Percentiles rank a stretch among this genome's conserved stretches.
These are phyloP conservation scores for Deilephila elpenor DNA, from an alignment of 2,888 invertebrate genomes.

Conservation along the genomic window DNA sequence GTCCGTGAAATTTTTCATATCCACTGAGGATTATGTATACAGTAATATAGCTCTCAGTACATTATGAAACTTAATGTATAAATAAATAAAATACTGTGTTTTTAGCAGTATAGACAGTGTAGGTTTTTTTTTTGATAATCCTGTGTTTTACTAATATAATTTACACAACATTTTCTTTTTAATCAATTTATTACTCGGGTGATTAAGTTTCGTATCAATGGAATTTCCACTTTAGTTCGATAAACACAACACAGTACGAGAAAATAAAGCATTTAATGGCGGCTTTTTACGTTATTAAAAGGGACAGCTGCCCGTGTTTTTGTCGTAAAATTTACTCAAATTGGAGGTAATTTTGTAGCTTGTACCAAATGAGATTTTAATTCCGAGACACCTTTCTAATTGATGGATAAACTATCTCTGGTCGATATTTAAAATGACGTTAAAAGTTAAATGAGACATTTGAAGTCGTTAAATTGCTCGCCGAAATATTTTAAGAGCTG, in stretches of 20 bases:
- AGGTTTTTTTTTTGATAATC: no score
- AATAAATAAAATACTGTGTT: not conserved
- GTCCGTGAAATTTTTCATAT: conserved; percentile 46
- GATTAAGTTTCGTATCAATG: not conserved
- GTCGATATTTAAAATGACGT: conserved; percentile 29
- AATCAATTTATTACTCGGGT: not conserved
- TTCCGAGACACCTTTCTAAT: conserved; percentile 51
- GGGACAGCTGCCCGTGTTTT: conserved; percentile 54
- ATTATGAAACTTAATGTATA: conserved; percentile 12
- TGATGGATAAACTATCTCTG: conserved; percentile 39
- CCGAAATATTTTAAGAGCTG: not conserved
- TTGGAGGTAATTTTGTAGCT: conserved; percentile 49
- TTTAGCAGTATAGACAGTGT: not conserved
- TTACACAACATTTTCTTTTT: not conserved
- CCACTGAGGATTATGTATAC: conserved; percentile 49
- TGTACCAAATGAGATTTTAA: conserved; percentile 57
- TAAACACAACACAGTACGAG: not conserved
- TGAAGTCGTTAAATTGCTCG: conserved; percentile 8
- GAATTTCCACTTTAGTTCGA: not conserved
- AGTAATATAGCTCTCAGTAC: conserved; percentile 45
- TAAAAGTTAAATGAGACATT: conserved; percentile 12
- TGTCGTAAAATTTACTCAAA: conserved; percentile 47
- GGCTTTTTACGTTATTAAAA: conserved; percentile 38
- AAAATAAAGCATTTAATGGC: conserved; percentile 35
- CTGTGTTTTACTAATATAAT: no score